Base-by-base conservation (phyloP, 1,140 invertebrate genomes). In the Rhizoglyphus robini region DNA sequence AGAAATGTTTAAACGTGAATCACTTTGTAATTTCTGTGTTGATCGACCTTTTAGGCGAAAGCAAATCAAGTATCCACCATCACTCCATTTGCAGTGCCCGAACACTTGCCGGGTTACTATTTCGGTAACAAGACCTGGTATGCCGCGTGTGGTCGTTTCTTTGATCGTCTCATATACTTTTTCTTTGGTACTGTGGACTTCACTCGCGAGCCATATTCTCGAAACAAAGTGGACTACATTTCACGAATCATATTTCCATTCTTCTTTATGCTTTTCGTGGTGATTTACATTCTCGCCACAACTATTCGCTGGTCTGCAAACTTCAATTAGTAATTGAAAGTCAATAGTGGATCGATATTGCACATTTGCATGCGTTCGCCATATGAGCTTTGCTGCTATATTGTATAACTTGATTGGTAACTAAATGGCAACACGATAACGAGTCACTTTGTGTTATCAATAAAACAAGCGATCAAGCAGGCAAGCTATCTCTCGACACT, bases 211-310 rank as follows among this genome's bases (percentile, higher is more conserved):
- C 66, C 66, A 15, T 31, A 46, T 20, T 41, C 13, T 23, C 38
- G 66, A 23, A 67, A 67, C 31, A 65, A 65, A 27, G 36, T 67
- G 4, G 66, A 67, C 31, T 66, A 67, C 29, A 20, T 27, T 15
- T 64, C 66, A 2, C 18, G 66, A 51, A 65, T 67, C 13, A 3
- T 67, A 3, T 67, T 67, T 38, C 66, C 66, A 30, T 65, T 38
- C 5, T 18, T 64, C 13, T 65, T 29, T 27, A 3, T 58, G 2
- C 8, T 38, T 8, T 65, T 41, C 46, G 25, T 41, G 8, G 1
- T 65, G 11, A 65, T 65, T 30, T 65, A 65, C 30, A 59, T 65
- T 36, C 23, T 65, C 2, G 49, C 51, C 11, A 59, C 32, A 8
- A 27, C 41, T 1, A 20, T 23, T 34, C 34, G 23, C 5, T 65